Conservation (phyloP, 1,140 invertebrate genomes). For the Metopolophium dirhodum region DNA sequence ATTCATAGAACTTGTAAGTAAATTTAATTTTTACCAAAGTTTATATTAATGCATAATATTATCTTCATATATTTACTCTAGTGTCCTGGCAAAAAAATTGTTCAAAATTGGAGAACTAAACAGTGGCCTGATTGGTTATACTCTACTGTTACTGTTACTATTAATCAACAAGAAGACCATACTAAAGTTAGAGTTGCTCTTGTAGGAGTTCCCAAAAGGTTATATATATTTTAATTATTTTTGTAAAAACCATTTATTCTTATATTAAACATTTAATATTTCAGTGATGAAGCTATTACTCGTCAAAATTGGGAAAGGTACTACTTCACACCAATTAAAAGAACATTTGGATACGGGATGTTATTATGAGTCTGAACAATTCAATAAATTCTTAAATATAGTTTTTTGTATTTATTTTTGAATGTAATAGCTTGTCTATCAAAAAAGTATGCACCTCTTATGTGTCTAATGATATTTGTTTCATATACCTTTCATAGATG, state of each 20-base stretch:
- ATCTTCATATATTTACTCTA: conserved; percentile 58
- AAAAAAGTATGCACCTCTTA: not conserved
- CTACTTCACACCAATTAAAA: conserved; percentile 92
- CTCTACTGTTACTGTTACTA: conserved; percentile 84
- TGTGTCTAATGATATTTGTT: not conserved
- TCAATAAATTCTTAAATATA: conserved; percentile 30
- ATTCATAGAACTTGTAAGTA: conserved; percentile 80
- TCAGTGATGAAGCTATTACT: conserved; percentile 79
- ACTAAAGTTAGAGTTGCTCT: conserved; percentile 83
- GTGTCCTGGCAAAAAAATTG: conserved; percentile 82
- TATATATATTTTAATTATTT: conserved; percentile 56
- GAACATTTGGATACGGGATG: conserved; percentile 89
- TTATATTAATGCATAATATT: conserved; percentile 11
- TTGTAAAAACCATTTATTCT: conserved; percentile 3
- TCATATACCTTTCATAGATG: not conserved
- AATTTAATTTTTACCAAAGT: not conserved
- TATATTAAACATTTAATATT: conserved; percentile 59
- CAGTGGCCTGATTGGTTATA: conserved; percentile 92
- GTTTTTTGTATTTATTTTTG: conserved; percentile 47
- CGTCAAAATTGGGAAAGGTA: conserved; percentile 88
- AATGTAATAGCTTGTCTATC: not conserved
- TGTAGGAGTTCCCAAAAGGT: conserved; percentile 77
- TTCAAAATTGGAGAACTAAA: conserved; percentile 94
- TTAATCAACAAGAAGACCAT: conserved; percentile 82
- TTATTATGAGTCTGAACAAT: conserved; percentile 64